Evolutionary conservation across 2,113 vertebrate species (phyloP), one percentile per base, ranked within the genome.

Genomic region (Cyanistes caeruleus): DNA sequence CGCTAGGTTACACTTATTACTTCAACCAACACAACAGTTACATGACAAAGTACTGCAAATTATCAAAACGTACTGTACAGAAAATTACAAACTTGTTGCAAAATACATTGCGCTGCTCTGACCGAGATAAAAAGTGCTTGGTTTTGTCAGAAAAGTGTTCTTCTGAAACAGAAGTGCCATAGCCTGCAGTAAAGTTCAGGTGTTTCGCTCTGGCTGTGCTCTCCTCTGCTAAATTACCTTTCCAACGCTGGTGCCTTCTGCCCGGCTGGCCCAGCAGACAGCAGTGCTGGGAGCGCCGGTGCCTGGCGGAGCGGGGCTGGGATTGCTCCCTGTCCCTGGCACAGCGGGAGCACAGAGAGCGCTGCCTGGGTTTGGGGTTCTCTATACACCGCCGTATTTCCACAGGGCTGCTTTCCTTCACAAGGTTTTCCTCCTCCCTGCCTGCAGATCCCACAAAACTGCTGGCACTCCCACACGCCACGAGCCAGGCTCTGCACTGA

Each of bases 61-160:
- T 99, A 99, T 99, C 99, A 99, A 99, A 97, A 98, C 97, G 72
- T 97, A 98, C 99, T 98, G 98, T 99, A 99, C 99, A 99, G 98
- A 98, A 99, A 99, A 98, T 98, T 99, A 99, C 99, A 99, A 98
- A 99, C 97, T 98, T 96, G 91, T 99, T 99, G 99, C 97, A 99
- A 99, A 99, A 99, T 99, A 99, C 99, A 98, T 98, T 99, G 99
- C 98, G 98, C 98, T 97, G 98, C 98, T 98, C 98, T 98, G 98
- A 97, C 98, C 93, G 97, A 98, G 98, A 93, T 98, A 98, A 97
- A 98, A 98, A 98, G 98, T 98, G 98, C 98, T 97, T 96, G 44
- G 25, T 79, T 80, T 74, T 96, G 90, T 96, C 98, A 98, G 97
- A 98, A 98, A 98, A 98, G 96, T 97, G 97, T 97, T 98, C 97